These are phyloP conservation scores for Heteractis magnifica DNA, from an alignment of 92 coral and sea anemone genomes.

Conservation along the genomic window DNA sequence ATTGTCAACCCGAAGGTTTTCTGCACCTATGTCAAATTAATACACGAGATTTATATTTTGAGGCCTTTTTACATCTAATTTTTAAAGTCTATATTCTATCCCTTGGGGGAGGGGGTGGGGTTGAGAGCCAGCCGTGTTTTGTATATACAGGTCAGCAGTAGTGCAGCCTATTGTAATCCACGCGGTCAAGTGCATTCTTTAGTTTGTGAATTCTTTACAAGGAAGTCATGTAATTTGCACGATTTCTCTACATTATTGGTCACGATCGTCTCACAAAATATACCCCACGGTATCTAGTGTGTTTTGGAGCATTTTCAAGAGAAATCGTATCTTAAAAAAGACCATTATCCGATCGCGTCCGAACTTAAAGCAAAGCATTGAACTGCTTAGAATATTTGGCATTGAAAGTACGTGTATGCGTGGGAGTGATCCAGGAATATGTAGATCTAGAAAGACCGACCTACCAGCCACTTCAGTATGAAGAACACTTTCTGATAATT, in stretches of 20 bases:
- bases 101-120: constrained; percentile 1
- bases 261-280: not conserved
- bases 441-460: constrained; percentile 13
- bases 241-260: not conserved
- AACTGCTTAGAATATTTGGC: constrained; percentile 6
- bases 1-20: too few relatives aligned
- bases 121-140: constrained; percentile 28
- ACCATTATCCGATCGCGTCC: not conserved
- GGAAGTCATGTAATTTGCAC: constrained; percentile 5
- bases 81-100: not conserved
- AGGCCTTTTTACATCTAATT: not conserved
- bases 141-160: constrained; percentile 30
- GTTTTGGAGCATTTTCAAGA: not conserved
- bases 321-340: not conserved
- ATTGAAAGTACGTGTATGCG: constrained; percentile 9
- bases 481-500: constrained; percentile 2
- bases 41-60: too few relatives aligned
- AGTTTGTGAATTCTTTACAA: constrained; percentile 8
- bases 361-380: not conserved
- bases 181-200: constrained; percentile 44
- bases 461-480: constrained; percentile 2
- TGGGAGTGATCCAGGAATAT: not conserved
- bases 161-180: constrained; percentile 15
- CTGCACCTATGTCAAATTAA: too few relatives aligned
- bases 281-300: not conserved